A percentile compares a stretch with the other conserved stretches of the same genome.
These are phyloP conservation scores for Jaculus jaculus DNA, from an alignment of 2,113 vertebrate genomes.

Conservation along the genomic window DNA sequence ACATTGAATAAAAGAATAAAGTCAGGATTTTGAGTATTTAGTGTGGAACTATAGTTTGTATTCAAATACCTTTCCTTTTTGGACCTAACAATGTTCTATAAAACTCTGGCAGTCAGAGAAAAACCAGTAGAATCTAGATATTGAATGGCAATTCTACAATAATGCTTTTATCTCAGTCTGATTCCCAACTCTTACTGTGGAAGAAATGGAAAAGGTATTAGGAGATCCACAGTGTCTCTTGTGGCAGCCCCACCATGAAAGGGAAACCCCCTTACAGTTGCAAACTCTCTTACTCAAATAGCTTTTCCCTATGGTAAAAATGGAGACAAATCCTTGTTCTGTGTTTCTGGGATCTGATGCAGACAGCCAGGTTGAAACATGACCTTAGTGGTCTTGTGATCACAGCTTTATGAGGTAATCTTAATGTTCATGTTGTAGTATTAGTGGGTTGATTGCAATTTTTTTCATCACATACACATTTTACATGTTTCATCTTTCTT, in stretches of 20 bases:
- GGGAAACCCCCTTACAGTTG: not conserved
- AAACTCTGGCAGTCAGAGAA: not conserved
- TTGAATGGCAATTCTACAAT: not conserved
- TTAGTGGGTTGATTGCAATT: not conserved
- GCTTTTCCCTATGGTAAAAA: rapidly evolving
- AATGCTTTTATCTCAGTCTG: not conserved
- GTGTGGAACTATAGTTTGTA: not conserved
- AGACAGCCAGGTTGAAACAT: not conserved
- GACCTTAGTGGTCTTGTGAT: not conserved
- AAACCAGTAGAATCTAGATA: not conserved
- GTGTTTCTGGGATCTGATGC: not conserved
- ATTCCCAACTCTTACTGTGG: not conserved
- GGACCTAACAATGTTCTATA: not conserved
- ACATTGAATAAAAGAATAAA: not conserved
- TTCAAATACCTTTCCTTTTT: not conserved
- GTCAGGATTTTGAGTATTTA: not conserved
- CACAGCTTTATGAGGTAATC: not conserved
- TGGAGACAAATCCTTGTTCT: not conserved
- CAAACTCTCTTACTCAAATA: not conserved
- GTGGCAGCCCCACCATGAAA: not conserved
- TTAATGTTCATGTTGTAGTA: not conserved
- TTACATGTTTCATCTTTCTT: not conserved
- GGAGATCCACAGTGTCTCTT: too few species aligned
- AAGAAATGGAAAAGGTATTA: not conserved
- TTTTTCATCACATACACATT: not conserved